Conservation (phyloP, 2,888 invertebrate species). For the Patella ulyssiponensis region DNA sequence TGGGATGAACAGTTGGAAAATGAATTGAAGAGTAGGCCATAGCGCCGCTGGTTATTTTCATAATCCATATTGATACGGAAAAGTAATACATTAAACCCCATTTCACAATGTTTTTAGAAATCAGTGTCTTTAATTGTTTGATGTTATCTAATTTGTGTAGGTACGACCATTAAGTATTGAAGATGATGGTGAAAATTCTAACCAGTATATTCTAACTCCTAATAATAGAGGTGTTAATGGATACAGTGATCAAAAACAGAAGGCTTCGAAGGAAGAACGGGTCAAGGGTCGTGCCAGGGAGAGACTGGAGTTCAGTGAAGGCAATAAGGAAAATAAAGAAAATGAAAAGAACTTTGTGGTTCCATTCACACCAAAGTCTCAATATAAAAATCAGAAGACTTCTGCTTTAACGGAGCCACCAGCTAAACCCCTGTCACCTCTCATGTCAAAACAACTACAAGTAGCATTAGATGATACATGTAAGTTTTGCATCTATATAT, state of each 20-base stretch:
- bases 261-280: constrained; percentile 9
- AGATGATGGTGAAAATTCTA: constrained; percentile 24
- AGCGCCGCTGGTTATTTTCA: too few species aligned
- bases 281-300: constrained; percentile 52
- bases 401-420: constrained; percentile 9
- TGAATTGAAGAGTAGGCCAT: too few species aligned
- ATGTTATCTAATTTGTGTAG: not conserved
- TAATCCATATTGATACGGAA: too few species aligned
- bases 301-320: constrained; percentile 51
- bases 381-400: constrained; percentile 19
- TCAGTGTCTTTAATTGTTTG: too few species aligned
- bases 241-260: constrained; percentile 1
- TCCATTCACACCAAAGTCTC: constrained; percentile 67
- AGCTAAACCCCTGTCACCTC: constrained; percentile 54
- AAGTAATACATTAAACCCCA: too few species aligned
- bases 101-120: too few species aligned
- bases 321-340: constrained; percentile 31
- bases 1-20: too few species aligned
- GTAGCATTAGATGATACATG: constrained; percentile 60
- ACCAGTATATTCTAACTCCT: constrained; percentile 35
- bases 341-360: constrained; percentile 65
- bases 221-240: constrained; percentile 17
- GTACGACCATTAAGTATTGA: not conserved
- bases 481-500: constrained; percentile 37
- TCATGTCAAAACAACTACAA: constrained; percentile 53